Base-by-base conservation (phyloP, 1,140 invertebrate species). In the Andricus grossulariae region DNA sequence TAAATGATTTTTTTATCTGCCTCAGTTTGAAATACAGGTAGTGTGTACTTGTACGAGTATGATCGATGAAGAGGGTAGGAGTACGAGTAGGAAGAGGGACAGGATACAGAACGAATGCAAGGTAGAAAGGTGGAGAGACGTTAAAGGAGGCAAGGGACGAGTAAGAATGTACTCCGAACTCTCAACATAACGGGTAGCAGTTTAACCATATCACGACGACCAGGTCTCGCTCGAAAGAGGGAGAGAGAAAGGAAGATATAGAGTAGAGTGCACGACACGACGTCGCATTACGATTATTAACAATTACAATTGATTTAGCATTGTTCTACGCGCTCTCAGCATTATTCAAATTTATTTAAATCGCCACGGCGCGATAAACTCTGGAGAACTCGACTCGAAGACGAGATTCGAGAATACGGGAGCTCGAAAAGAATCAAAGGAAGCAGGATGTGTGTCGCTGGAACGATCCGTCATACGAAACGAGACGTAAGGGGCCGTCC, bases 291-390 rank as follows among this genome's bases (percentile, higher is more conserved):
- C 85, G 88, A 87, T 89, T 89, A 88, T 89, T 88, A 88, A 88
- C 85, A 88, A 87, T 88, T 86, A 85, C 85, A 86, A 88, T 86
- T 85, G 84, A 87, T 88, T 88, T 86, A 84, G 82, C 80, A 83
- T 85, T 83, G 85, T 88, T 86, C 81, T 73, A 79, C 71, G 39
- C 57, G 77, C 77, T 74, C 82, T 55, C 72, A 74, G 82, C 79
- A 86, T 84, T 87, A 88, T 89, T 88, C 81, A 88, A 86, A 88
- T 87, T 86, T 86, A 89, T 88, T 88, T 76, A 86, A 87, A 88
- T 88, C 60, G 39, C 10, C 10, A 45, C 8, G 10, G 39, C 8
- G 39, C 39, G 55, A 78, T 72, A 70, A 79, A 16, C 60, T 66
- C 25, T 32, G 50, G 72, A 66, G 60, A 39, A 8, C 32, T 66